Conservation (phyloP, 1,140 invertebrate species). For the Aphelenchoides avenae region DNA sequence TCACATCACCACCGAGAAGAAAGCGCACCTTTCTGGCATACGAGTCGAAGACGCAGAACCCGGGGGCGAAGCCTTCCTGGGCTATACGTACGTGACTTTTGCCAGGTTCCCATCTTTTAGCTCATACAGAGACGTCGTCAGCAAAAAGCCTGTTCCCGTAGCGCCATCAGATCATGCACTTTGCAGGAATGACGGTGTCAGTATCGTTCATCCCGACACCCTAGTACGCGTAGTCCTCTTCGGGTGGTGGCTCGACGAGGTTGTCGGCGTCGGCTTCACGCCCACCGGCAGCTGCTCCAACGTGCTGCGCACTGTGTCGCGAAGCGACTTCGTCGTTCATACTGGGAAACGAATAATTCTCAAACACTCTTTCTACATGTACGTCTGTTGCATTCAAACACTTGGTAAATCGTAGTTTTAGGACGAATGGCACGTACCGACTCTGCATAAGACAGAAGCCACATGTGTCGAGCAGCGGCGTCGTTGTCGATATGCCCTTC, state of each 20-base stretch:
- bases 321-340: slow-evolving; percentile 46
- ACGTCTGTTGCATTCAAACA: too few species aligned
- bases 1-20: too few species aligned
- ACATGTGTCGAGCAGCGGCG: slow-evolving; percentile 26
- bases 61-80: slow-evolving; percentile 32
- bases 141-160: too few species aligned
- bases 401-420: too few species aligned
- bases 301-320: slow-evolving; percentile 28
- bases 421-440: slow-evolving; percentile 35
- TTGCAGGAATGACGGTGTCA: slow-evolving; percentile 48
- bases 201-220: slow-evolving; percentile 44
- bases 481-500: slow-evolving; percentile 1
- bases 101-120: too few species aligned
- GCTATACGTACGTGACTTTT: slow-evolving; percentile 32
- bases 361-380: slow-evolving; percentile 33
- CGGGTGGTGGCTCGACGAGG: slow-evolving; percentile 47
- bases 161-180: too few species aligned
- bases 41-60: slow-evolving; percentile 38
- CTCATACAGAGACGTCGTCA: too few species aligned
- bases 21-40: too few species aligned
- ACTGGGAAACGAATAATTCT: slow-evolving; percentile 47
- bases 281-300: slow-evolving; percentile 38
- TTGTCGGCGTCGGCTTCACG: slow-evolving; percentile 43
- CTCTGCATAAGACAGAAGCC: slow-evolving; percentile 50
- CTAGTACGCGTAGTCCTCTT: slow-evolving; percentile 45